Evolutionary conservation across 2,113 vertebrate species (phyloP), one percentile per base, ranked within the genome.

Genomic region (Barnardius zonarius): DNA sequence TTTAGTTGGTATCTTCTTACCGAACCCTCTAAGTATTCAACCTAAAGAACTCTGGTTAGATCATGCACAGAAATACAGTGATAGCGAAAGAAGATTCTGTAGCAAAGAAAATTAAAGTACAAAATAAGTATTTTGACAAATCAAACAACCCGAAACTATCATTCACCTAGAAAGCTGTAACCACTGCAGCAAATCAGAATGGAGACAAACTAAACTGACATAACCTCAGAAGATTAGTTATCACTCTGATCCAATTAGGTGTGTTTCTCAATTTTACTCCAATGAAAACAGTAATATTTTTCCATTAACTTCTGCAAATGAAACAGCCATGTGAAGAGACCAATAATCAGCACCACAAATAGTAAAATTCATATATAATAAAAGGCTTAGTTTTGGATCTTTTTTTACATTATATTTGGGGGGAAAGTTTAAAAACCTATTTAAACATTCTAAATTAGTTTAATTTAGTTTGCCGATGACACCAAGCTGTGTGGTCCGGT

Each of bases 181-280:
- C 33, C 24, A 44, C 52, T 57, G 73, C 49, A 62, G 44, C 69
- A 44, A 76, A 63, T 75, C 69, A 49, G 46, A 84, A 64, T 3
- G 12, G 69, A 89, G 76, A 54, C 1, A 0, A 84, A 76, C 68
- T 93, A 66, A 90, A 83, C 20, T 41, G 39, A 88, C 86, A 90
- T 48, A 86, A 30, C n/a, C 83, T 81, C 80, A 61, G 68, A 64
- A 63, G 59, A 94, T 86, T 74, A 88, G 93, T 83, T 94, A 93
- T 37, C 75, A 35, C 59, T 73, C 37, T 84, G 93, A 95, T 83
- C 59, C 78, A 80, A 67, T 90, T 49, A 83, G 20, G 28, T 19
- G 10, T 11, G 49, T 54, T 92, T 77, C 90, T 92, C 83, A 62
- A 68, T 63, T 96, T 94, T 88, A 77, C 37, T 62, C 80, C 69